Evolutionary conservation across 2,113 vertebrate species (phyloP), one percentile per base, ranked within the genome.

Genomic region (Rhinichthys klamathensis): DNA sequence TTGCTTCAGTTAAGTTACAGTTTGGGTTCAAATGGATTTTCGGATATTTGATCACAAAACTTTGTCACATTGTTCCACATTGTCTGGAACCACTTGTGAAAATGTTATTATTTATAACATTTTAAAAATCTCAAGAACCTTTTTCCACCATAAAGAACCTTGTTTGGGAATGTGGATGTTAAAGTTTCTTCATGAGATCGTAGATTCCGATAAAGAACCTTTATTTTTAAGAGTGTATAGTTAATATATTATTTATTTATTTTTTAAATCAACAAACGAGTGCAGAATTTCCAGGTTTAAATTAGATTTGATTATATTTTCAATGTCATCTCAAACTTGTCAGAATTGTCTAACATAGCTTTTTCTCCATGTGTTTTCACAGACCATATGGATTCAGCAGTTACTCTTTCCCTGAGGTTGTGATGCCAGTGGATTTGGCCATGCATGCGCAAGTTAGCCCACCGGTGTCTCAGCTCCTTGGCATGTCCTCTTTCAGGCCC

Each of bases 371-470:
- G 69, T 84, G 4, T 88, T 51, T 75, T 54, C 61, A 94, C 95
- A 92, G 85, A 56, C 1, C 4, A 3, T 41, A 72, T n/a, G 27
- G 27, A 16, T 56, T 72, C 11, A 72, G 30, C 13, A n/a, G 2
- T 0, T 54, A 58, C 49, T 30, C 41, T 23, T 35, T 54, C 3
- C 65, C 80, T 15, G 30, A 56, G 49, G 3, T n/a, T 4, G 80
- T 95, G 56, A 90, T 89, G 83, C 93, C 94, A 0, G 91, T 91
- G 4, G 93, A 94, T 80, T 83, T 95, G 46, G 90, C 93, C 41
- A 49, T 88, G 90, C 91, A 89, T 54, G 89, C 95, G 49, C 23
- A 69, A 15, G 30, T 78, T 35, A 72, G 3, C 67, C 51, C 63
- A 23, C 21, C 72, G 3, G 11, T 84, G 60, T 73, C 73, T 70